Evolutionary conservation across 1,140 invertebrate species (phyloP).

Genomic region (Riptortus pedestris): DNA sequence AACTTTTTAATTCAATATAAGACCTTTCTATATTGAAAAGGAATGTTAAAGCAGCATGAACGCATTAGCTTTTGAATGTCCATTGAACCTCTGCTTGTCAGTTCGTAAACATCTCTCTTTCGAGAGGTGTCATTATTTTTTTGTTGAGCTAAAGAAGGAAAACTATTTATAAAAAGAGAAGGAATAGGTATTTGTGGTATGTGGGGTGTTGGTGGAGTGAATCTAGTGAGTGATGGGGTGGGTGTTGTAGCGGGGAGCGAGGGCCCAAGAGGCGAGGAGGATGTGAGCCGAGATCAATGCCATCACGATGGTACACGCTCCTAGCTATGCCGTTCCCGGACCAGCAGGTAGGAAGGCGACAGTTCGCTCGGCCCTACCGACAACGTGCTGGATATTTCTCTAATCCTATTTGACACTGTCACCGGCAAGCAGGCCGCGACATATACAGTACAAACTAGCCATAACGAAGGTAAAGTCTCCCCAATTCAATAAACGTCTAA

Average conservation of each 20-base stretch:
- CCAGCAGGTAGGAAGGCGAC: constrained; percentile 73
- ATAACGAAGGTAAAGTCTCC: not conserved
- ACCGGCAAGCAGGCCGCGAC: constrained; percentile 13
- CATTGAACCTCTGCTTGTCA: no score
- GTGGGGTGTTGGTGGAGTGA: no score
- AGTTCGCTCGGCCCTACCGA: constrained; percentile 62
- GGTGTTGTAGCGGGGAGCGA: constrained; percentile 24
- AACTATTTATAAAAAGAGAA: no score
- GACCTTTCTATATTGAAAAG: not conserved
- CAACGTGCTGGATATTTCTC: constrained; percentile 76
- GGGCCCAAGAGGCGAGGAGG: constrained; percentile 35
- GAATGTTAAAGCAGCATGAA: not conserved
- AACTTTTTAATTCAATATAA: not conserved
- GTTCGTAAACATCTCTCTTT: no score
- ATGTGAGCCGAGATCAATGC: constrained; percentile 43
- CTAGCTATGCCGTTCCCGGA: constrained; percentile 82
- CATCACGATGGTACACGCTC: constrained; percentile 76
- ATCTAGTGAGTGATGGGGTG: no score
- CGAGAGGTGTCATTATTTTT: no score
- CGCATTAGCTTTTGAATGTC: not conserved
- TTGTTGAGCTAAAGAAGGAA: no score
- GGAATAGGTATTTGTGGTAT: no score
- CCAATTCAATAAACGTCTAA: no score
- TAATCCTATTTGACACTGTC: constrained; percentile 42
- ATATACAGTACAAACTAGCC: constrained; percentile 21